Percentiles rank a stretch among this genome's conserved stretches.
Evolutionary conservation across 2,888 invertebrate genomes (phyloP).

Genomic region (Lutraria lutraria): DNA sequence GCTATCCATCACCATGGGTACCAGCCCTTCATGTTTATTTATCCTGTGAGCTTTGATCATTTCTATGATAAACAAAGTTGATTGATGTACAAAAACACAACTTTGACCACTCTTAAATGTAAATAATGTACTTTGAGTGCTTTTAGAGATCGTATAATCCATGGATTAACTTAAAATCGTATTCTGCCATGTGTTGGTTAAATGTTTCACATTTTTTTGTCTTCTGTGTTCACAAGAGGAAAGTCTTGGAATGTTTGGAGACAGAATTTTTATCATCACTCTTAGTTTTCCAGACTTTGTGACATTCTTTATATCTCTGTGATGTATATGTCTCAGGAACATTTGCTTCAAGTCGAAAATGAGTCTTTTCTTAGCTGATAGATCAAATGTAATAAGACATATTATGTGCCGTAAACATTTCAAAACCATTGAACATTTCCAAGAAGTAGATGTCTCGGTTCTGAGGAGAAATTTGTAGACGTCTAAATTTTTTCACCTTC

Average conservation of each 20-base stretch:
- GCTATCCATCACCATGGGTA: constrained; percentile 27
- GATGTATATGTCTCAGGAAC: not conserved
- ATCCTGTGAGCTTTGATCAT: constrained; percentile 24
- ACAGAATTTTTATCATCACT: constrained; percentile 8
- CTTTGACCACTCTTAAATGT: constrained; percentile 48
- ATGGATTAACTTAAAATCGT: constrained; percentile 39
- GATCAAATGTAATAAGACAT: not conserved
- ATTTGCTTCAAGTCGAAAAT: not conserved
- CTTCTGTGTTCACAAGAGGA: not conserved
- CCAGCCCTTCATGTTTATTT: constrained; percentile 30
- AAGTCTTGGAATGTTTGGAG: not conserved
- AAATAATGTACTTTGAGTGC: constrained; percentile 31
- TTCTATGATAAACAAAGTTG: constrained; percentile 11
- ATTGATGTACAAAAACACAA: constrained; percentile 43
- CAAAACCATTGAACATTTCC: not conserved
- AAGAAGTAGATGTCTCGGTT: not conserved
- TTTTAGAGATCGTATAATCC: constrained; percentile 23
- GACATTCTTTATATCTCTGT: not conserved
- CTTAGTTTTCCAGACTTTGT: not conserved
- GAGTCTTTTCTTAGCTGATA: not conserved
- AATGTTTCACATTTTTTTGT: not conserved
- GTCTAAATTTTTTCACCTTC: no score
- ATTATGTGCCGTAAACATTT: not conserved
- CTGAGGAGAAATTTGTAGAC: no score
- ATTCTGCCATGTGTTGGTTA: constrained; percentile 30